phyloP scores from a whole-genome alignment of 2,888 invertebrate species.

The Drosophila mulleri region DNA sequence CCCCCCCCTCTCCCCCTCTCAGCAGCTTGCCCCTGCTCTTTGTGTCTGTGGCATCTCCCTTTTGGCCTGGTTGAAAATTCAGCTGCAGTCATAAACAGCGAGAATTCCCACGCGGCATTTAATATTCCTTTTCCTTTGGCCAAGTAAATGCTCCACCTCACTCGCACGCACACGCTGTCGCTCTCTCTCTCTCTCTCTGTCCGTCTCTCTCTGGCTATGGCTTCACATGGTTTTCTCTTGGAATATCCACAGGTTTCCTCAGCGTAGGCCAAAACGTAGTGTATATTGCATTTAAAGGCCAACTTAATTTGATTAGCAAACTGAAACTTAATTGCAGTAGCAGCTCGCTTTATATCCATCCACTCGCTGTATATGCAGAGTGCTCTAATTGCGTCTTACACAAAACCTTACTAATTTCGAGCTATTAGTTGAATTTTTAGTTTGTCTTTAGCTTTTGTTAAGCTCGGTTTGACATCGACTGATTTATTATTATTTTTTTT shows the following conservation, averaged over 20 bases:
- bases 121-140: conserved; percentile 77
- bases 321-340: conserved; percentile 3
- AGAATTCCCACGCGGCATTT: conserved; percentile 82
- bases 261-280: conserved; percentile 10
- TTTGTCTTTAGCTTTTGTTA: neutral
- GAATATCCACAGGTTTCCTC: conserved; percentile 20
- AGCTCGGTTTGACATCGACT: neutral
- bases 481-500: neutral
- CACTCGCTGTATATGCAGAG: neutral
- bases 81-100: conserved; percentile 75
- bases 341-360: neutral
- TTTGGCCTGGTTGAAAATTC: conserved; percentile 42
- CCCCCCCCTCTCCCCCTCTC: neutral
- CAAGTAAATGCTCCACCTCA: conserved; percentile 66
- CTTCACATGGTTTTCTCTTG: conserved; percentile 47
- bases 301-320: conserved; percentile 11
- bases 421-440: neutral
- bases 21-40: conserved; percentile 8
- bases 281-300: conserved; percentile 29
- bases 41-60: conserved; percentile 52
- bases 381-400: conserved; percentile 5
- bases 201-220: neutral
- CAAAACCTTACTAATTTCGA: neutral
- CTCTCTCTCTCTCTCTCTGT: neutral
- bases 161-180: neutral